Evolutionary conservation across 2,888 invertebrate genomes (phyloP), one percentile per base, ranked within the genome.

Genomic region (Rhabditoides inermis): DNA sequence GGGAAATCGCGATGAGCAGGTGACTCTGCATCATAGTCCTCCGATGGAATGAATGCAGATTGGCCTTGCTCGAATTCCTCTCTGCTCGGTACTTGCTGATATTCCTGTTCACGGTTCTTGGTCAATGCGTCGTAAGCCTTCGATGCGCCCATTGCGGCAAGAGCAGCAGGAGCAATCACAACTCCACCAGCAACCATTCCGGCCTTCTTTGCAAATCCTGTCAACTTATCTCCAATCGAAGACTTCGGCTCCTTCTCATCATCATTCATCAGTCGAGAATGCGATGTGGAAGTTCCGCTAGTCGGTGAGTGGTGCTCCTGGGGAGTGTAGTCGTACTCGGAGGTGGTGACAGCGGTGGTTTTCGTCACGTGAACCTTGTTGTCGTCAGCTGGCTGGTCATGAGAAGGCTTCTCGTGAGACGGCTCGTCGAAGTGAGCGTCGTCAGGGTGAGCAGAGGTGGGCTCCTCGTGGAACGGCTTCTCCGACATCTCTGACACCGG

Each of bases 111-210:
- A 15, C 4, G 6, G 30, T 39, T 25, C 30, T 49, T 32, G 12
- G n/a, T 49, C 18, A 44, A 22, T 15, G 49, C 42, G 10, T 46
- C 53, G 26, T 49, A 35, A 10, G 50, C 53, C n/a, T 27, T 46
- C 12, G 44, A 39, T 12, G 39, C 51, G 12, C 50, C 47, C 10
- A 25, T 39, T n/a, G 50, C 56, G 4, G 42, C 54, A 15, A 56
- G 28, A 12, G 53, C 51, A 23, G 44, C 51, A 12, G 56, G 51
- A 18, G 48, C 56, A 10, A 47, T 26, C 2, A 51, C 56, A 6
- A 49, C 50, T n/a, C 49, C 58, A 2, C 56, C 60, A 25, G 58
- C 60, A 15, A 60, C 51, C 44, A 45, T 46, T n/a, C 53, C 56
- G 1, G 61, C 51, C 7, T 37, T 51, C 47, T 55, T 57, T 7